phyloP scores from a whole-genome alignment of 2,888 invertebrate genomes.

The Malthinus seriepunctatus region DNA sequence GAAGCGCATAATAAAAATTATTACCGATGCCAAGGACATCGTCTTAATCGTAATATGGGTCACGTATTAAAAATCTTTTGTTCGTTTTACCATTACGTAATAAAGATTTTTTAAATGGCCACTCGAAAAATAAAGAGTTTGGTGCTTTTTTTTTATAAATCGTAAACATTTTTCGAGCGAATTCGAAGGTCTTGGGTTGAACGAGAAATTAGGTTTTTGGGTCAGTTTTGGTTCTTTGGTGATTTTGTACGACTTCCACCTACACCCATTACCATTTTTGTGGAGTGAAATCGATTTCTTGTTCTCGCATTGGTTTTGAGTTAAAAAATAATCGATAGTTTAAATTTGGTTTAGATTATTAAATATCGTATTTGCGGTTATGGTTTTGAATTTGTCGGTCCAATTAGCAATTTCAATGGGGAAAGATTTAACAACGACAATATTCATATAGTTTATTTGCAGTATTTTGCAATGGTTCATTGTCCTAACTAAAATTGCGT shows the following conservation, averaged over 20 bases:
- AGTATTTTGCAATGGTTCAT: conserved; percentile 31
- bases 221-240: no score
- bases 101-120: background rate
- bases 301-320: no score
- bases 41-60: conserved; percentile 24
- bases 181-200: no score
- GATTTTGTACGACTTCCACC: no score
- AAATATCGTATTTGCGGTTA: conserved; percentile 3
- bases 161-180: no score
- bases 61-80: conserved; percentile 17
- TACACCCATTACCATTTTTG: no score
- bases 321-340: no score
- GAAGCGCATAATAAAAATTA: conserved; percentile 16
- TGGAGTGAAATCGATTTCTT: no score
- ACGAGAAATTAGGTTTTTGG: no score
- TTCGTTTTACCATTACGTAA: conserved; percentile 15
- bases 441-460: conserved; percentile 16
- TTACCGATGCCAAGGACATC: conserved; percentile 25
- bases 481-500: conserved; percentile 29
- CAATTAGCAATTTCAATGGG: conserved; percentile 29
- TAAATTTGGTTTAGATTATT: background rate
- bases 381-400: conserved; percentile 7
- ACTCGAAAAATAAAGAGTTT: background rate
- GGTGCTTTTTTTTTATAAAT: no score
- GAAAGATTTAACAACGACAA: conserved; percentile 20